These are phyloP conservation scores for Streptopelia turtur DNA, from an alignment of 2,797 vertebrate species.

Conservation along the genomic window DNA sequence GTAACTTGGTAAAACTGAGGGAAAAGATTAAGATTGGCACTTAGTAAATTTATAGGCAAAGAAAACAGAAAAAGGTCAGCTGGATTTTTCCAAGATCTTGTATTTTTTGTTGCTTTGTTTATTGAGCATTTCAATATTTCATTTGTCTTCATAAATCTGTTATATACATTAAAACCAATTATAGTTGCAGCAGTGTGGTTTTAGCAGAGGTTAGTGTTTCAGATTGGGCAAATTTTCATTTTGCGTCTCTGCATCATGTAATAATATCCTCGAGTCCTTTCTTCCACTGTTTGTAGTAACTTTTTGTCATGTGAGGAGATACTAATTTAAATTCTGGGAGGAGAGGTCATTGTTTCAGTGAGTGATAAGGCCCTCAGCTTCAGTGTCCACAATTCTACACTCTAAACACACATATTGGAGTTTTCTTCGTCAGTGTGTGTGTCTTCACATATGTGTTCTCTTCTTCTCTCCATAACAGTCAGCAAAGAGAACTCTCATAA, in stretches of 20 bases:
- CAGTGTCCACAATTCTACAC: neutral
- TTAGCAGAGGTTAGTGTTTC: neutral
- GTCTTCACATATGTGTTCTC: neutral
- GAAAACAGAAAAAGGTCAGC: neutral
- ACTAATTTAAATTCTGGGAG: neutral
- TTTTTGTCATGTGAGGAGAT: neutral
- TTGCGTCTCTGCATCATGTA: neutral
- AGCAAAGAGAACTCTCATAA: neutral
- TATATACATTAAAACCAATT: neutral
- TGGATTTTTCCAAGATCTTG: neutral
- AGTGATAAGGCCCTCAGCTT: neutral
- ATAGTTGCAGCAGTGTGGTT: neutral
- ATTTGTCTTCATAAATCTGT: neutral
- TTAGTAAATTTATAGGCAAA: neutral
- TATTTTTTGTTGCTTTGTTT: neutral
- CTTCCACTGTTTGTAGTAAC: neutral
- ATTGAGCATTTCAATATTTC: neutral
- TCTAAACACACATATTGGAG: neutral
- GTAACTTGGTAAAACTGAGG: neutral
- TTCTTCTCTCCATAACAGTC: neutral
- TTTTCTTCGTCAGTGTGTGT: neutral
- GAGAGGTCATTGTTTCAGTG: neutral
- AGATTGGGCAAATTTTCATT: neutral
- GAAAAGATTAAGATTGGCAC: neutral
- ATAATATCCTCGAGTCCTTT: neutral